Evolutionary conservation across 2,888 invertebrate species (phyloP), one percentile per base, ranked within the genome.

Genomic region (Odontothrips loti): DNA sequence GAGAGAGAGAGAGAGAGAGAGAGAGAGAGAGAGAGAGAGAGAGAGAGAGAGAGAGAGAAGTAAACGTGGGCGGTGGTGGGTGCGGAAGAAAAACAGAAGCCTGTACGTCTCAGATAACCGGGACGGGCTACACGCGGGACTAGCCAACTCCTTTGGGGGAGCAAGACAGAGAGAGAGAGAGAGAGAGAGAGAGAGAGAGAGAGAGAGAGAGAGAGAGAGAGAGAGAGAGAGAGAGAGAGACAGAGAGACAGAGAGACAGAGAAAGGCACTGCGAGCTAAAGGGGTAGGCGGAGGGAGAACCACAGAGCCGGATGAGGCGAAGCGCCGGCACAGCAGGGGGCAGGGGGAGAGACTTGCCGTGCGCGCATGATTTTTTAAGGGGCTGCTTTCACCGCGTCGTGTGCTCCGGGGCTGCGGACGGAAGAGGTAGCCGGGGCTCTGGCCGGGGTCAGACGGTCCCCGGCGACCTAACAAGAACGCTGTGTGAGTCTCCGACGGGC

Each of bases 1-100:
- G 58, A 6, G 34, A 43, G 34, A 43, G 34, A 43, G 34, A 43
- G 6, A 43, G 34, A 6, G 34, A 4, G 34, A 6, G 34, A 43
- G 34, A 43, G 34, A 6, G 6, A 43, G 6, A 4, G 34, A 43
- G 34, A 43, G 34, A 43, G 34, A 43, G 34, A 43, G 34, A 43
- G 34, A 43, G 34, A 43, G 34, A 43, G 34, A 43, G 34, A 43
- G 34, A 43, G 34, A 43, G 34, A 43, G 34, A 43, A n/a, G 34
- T 6, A 43, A 43, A n/a, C 58, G 58, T 10, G 58, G 58, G 20
- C 58, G 58, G 15, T 6, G 51, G 15, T 51, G 51, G 58, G n/a
- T 58, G n/a, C 58, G 58, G 58, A 58, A 75, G 68, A 75, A 75
- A 75, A 75, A 75, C 68, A 75, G 23, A 27, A 75, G 68, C 27